Evolutionary conservation across 2,797 vertebrate genomes (phyloP), one percentile per base, ranked within the genome.

Genomic region (Vipera ursinii): DNA sequence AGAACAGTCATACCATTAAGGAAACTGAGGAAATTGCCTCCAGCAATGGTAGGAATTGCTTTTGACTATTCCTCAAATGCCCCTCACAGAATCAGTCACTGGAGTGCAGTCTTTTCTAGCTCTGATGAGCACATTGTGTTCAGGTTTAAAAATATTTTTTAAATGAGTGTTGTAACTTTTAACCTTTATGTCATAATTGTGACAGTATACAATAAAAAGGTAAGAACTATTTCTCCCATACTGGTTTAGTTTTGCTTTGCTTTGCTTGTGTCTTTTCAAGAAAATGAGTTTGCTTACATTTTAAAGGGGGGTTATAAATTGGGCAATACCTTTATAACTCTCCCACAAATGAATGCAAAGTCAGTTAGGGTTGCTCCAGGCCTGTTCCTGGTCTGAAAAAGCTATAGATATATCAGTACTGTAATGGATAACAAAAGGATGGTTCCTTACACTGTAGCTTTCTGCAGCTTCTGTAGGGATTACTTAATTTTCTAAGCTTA

Each of bases 51-150:
- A 78, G 3, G 32, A 20, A 44, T 20, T 78, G 69, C 38, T 78
- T 78, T 44, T 44, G 69, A 38, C 3, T 78, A 17, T 44, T 78
- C 73, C 73, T 78, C 17, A 78, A 44, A 78, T 10, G 20, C 7
- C 7, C 73, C 38, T 44, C 38, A 44, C 65, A 69, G n/a, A 87
- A 92, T 95, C 15, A 88, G 61, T 87, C 32, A 13, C 17, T 95
- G 90, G 28, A 89, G 20, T 15, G 92, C 88, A 94, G 93, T 65
- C n/a, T 56, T 56, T 57, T 93, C 13, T 2, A 92, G 6, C 24
- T 92, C 89, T 55, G 93, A 60, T 92, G 69, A 56, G 38, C 48
- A 48, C 28, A 10, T 78, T 6, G 89, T 13, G 15, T 88, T 13
- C n/a, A 89, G 5, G 15, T 60, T 89, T 55, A 53, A 14, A n/a